Evolutionary conservation across 2,888 invertebrate genomes (phyloP), one percentile per base, ranked within the genome.

Genomic region (Eulithis testata): DNA sequence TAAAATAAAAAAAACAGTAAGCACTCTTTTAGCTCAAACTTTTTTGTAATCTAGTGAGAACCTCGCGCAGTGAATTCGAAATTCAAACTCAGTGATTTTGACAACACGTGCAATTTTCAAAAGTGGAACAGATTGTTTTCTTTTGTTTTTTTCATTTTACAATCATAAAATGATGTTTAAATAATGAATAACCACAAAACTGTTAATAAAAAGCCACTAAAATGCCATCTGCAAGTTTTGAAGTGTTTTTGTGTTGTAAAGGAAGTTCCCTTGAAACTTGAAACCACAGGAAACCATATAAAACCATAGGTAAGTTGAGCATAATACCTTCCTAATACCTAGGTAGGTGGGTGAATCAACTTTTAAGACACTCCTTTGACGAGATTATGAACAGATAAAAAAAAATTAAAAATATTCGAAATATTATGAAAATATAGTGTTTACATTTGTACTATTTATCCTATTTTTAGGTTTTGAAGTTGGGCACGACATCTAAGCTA

Each of bases 221-320:
- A 75, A 73, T 75, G 73, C 59, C 56, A 64, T 71, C 62, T 72
- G 73, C 72, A 71, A 74, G 21, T 62, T 77, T 72, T 67, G 37
- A 64, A 65, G 64, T 70, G 71, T 65, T 56, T 31, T 74, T 75
- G 70, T 75, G 72, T 74, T 80, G 73, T 77, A 74, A 76, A 79
- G 74, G 75, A 76, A 73, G 12, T 12, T 4, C 21, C 74, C 77
- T 75, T 77, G 72, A 70, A 80, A 77, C 80, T 67, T 69, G 78
- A 88, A 85, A 82, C 86, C 84, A 71, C 84, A 75, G 81, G 85
- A 87, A 86, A 76, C 83, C 84, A 72, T 80, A 75, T 75, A 73
- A 77, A 83, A 63, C 82, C 79, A 81, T 83, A 81, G 81, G 87
- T 86, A 77, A 81, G 79, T 80, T 72, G 65, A 57, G 68, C 66